These are phyloP conservation scores for Passer domesticus DNA, from an alignment of 2,113 vertebrate genomes.

Conservation along the genomic window DNA sequence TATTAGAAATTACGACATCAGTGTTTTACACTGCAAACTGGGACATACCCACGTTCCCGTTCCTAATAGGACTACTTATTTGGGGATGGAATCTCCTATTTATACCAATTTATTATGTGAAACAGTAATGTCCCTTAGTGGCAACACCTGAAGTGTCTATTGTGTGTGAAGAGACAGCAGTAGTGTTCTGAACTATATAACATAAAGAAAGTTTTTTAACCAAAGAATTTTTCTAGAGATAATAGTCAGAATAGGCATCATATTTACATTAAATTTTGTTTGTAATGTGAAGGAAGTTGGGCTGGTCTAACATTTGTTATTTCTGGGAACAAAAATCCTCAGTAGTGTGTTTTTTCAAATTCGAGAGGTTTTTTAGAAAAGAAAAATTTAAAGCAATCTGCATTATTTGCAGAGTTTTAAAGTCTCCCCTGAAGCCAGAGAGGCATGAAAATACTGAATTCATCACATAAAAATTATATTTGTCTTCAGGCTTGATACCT, in stretches of 20 bases:
- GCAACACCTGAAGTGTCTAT: background rate
- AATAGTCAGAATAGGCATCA: background rate
- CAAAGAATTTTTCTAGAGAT: background rate
- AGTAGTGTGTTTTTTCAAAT: background rate
- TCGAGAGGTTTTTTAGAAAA: background rate
- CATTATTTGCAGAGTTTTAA: background rate
- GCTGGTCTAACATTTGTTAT: background rate
- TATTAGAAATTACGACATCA: background rate
- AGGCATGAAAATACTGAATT: background rate
- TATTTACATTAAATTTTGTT: background rate
- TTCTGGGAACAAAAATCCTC: background rate
- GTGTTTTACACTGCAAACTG: background rate
- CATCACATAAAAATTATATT: background rate
- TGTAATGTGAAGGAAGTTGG: background rate
- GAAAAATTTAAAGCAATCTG: background rate
- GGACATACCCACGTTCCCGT: background rate
- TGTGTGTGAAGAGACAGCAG: background rate
- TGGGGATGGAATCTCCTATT: background rate
- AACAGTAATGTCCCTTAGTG: background rate
- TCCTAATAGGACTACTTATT: background rate
- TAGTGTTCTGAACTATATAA: background rate
- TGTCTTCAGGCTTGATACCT: rapidly evolving
- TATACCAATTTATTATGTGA: background rate
- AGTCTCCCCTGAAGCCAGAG: background rate
- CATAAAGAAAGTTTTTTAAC: background rate